A percentile compares a stretch with the other conserved stretches of the same genome.
Evolutionary conservation across 2,888 invertebrate genomes (phyloP).

Genomic region (Masnerella sp.): DNA sequence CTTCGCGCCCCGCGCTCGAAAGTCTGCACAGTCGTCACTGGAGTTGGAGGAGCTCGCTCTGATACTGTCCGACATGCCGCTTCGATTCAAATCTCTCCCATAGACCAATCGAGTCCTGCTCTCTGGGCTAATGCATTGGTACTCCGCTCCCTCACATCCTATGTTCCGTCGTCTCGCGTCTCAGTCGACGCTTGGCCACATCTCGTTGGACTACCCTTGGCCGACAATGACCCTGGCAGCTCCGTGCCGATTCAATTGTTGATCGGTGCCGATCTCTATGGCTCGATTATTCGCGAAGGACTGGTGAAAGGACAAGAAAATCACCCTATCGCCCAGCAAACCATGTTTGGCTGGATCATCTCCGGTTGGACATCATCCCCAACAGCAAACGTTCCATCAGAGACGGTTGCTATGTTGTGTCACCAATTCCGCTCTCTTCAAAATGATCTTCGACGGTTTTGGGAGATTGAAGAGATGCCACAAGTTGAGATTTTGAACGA

Average conservation of each 20-base stretch:
- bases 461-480: neutral
- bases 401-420: neutral
- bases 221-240: neutral
- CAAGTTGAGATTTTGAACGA: neutral
- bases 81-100: neutral
- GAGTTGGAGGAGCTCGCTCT: neutral
- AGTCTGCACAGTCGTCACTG: neutral
- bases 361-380: neutral
- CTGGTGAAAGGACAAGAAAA: neutral
- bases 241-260: neutral
- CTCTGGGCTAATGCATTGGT: too few relatives aligned
- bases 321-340: conserved; percentile 2
- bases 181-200: too few relatives aligned
- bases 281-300: conserved; percentile 1
- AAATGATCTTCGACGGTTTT: conserved; percentile 5
- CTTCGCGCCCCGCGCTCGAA: neutral
- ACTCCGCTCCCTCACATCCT: too few relatives aligned
- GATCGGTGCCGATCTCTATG: conserved; percentile 6
- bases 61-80: neutral
- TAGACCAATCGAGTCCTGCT: too few relatives aligned
- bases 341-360: conserved; percentile 13
- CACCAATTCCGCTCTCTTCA: neutral
- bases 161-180: too few relatives aligned
- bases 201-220: neutral
- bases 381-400: neutral